Percentiles rank a stretch among this genome's conserved stretches.
Evolutionary conservation across 1,140 invertebrate species (phyloP).

Genomic region (Hirudo medicinalis): DNA sequence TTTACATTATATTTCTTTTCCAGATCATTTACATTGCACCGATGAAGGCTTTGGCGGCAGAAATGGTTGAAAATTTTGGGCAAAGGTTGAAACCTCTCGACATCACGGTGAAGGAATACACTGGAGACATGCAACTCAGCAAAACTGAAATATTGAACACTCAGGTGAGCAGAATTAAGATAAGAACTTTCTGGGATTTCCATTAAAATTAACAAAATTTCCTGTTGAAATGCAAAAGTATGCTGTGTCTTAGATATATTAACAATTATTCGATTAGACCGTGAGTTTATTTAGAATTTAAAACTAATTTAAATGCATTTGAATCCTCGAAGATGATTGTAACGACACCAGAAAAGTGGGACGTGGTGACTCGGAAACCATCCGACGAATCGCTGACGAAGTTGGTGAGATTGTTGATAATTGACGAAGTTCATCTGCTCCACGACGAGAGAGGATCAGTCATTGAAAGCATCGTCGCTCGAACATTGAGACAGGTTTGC

Average conservation of each 20-base stretch:
- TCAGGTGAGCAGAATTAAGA: slow-evolving; percentile 46
- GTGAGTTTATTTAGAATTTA: too few species aligned
- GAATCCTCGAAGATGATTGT: slow-evolving; percentile 61
- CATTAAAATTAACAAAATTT: too few species aligned
- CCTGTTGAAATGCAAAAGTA: too few species aligned
- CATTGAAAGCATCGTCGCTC: slow-evolving; percentile 87
- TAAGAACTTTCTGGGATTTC: too few species aligned
- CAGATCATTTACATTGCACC: slow-evolving; percentile 95
- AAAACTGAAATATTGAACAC: slow-evolving; percentile 87
- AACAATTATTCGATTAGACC: too few species aligned
- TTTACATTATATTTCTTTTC: slow-evolving; percentile 25
- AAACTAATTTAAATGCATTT: background rate
- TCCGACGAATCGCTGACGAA: slow-evolving; percentile 75
- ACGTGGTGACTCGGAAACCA: slow-evolving; percentile 91
- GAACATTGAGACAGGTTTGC: slow-evolving; percentile 70
- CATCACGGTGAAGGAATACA: slow-evolving; percentile 75
- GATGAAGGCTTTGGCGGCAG: slow-evolving; percentile 96
- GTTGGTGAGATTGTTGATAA: slow-evolving; percentile 83
- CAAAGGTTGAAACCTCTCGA: slow-evolving; percentile 63
- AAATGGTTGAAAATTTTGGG: slow-evolving; percentile 91
- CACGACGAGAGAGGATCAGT: slow-evolving; percentile 95
- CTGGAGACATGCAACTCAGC: slow-evolving; percentile 94
- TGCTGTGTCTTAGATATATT: too few species aligned
- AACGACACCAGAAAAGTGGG: slow-evolving; percentile 99
- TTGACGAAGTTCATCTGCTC: slow-evolving; percentile 94